A percentile compares a stretch with the other conserved stretches of the same genome.
phyloP scores from a whole-genome alignment of 2,113 vertebrate species.

The Gobiocypris rarus region DNA sequence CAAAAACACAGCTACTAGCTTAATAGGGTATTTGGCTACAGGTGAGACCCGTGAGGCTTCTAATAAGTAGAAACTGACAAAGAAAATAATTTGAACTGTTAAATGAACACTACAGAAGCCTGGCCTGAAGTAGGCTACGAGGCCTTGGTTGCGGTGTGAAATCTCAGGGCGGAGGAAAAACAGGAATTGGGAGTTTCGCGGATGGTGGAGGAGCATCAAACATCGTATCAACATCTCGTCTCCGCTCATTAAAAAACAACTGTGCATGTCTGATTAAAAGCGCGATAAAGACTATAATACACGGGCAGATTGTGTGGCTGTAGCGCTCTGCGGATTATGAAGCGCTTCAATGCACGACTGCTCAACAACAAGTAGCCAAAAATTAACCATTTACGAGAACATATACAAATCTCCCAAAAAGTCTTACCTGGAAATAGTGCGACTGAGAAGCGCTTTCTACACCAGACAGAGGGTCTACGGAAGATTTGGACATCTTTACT shows the following conservation, averaged over 20 bases:
- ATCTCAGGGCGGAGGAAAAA: slow-evolving; percentile 38
- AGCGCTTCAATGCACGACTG: slow-evolving; percentile 59
- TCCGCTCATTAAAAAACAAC: slow-evolving; percentile 27
- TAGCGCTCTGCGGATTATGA: slow-evolving; percentile 59
- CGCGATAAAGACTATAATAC: slow-evolving; percentile 13
- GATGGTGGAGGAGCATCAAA: slow-evolving; percentile 18
- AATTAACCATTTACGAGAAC: slow-evolving; percentile 39
- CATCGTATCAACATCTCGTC: slow-evolving; percentile 23
- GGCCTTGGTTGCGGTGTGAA: slow-evolving; percentile 54
- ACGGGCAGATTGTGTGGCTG: slow-evolving; percentile 21
- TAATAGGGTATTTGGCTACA: not conserved
- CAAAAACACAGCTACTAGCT: not conserved
- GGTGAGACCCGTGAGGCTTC: not conserved
- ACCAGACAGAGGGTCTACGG: slow-evolving; percentile 77
- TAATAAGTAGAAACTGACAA: not conserved
- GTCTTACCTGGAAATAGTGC: slow-evolving; percentile 81
- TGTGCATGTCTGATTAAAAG: not conserved
- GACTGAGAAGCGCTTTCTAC: slow-evolving; percentile 76
- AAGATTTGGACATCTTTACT: slow-evolving; percentile 82
- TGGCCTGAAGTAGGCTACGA: slow-evolving; percentile 23
- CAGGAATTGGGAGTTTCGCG: slow-evolving; percentile 20
- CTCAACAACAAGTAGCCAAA: slow-evolving; percentile 70
- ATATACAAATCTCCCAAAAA: slow-evolving; percentile 7
- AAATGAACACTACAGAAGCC: not conserved
- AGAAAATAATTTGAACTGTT: not conserved